Conservation (phyloP, 2,888 invertebrate genomes). For the Drosophila formosana region DNA sequence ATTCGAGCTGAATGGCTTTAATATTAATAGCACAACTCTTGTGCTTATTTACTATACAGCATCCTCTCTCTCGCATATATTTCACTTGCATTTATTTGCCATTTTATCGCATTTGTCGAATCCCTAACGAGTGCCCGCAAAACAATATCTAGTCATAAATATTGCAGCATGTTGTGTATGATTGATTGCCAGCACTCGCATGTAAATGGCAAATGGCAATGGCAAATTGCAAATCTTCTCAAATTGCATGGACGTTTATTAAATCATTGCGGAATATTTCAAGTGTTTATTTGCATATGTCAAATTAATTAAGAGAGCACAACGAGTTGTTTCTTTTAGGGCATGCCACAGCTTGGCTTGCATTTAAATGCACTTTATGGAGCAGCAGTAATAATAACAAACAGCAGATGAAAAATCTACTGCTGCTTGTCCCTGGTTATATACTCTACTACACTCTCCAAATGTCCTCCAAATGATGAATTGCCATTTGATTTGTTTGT, state of each 20-base stretch:
- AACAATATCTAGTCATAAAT: constrained; percentile 7
- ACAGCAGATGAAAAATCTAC: constrained; percentile 9
- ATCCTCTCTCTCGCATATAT: too few species aligned
- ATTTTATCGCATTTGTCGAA: neutral
- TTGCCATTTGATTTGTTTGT: constrained; percentile 81
- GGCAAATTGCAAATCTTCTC: neutral
- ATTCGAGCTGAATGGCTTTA: constrained; percentile 1
- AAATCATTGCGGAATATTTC: constrained; percentile 29
- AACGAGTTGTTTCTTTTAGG: constrained; percentile 28
- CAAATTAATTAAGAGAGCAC: constrained; percentile 42
- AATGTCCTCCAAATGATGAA: constrained; percentile 70
- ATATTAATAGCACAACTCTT: neutral
- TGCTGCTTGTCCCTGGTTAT: neutral
- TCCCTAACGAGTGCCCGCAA: neutral
- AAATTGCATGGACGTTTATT: constrained; percentile 15
- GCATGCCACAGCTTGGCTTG: constrained; percentile 19
- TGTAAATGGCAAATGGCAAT: constrained; percentile 4
- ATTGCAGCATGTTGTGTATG: constrained; percentile 12
- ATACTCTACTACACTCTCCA: neutral
- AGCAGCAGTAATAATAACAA: constrained; percentile 20
- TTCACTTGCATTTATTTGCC: neutral
- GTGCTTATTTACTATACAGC: too few species aligned
- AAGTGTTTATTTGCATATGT: constrained; percentile 34
- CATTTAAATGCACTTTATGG: constrained; percentile 50
- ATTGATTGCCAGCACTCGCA: constrained; percentile 14